phyloP scores from a whole-genome alignment of 2,888 invertebrate genomes.

The Apamea sordens region DNA sequence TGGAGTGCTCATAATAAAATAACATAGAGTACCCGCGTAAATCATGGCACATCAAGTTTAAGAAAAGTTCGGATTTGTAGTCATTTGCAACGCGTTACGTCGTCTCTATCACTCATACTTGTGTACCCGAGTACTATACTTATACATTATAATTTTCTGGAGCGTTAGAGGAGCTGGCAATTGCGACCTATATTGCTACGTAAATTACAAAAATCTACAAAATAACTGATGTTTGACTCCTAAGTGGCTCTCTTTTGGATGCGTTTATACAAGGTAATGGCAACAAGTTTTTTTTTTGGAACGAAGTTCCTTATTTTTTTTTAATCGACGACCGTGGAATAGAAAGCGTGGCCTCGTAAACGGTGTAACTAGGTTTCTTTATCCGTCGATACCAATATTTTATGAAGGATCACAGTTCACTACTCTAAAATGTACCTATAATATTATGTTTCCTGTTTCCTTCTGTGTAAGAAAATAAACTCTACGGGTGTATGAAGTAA shows the following conservation, averaged over 20 bases:
- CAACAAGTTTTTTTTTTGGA: too few species aligned
- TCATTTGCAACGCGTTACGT: neutral
- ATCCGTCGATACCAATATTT: slow-evolving; percentile 5
- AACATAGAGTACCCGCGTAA: neutral
- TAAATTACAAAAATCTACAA: slow-evolving; percentile 14
- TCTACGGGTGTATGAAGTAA: slow-evolving; percentile 45
- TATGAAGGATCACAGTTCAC: slow-evolving; percentile 18
- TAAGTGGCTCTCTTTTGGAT: slow-evolving; percentile 11
- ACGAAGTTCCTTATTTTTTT: too few species aligned
- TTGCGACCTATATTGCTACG: slow-evolving; percentile 11
- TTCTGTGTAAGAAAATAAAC: slow-evolving; percentile 55
- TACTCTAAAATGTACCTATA: slow-evolving; percentile 27
- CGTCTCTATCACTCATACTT: neutral
- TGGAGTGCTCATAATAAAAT: slow-evolving; percentile 28
- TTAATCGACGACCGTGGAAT: neutral
- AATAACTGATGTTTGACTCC: neutral
- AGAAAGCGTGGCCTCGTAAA: neutral
- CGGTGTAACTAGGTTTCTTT: neutral
- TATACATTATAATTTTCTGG: slow-evolving; percentile 2
- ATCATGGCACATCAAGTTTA: neutral
- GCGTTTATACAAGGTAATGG: slow-evolving; percentile 5
- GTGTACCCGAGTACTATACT: neutral
- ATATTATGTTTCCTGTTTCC: slow-evolving; percentile 1
- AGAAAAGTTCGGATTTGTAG: neutral
- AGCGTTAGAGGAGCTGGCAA: neutral